phyloP scores from a whole-genome alignment of 2,888 invertebrate genomes.

The Diarsia dahlii region DNA sequence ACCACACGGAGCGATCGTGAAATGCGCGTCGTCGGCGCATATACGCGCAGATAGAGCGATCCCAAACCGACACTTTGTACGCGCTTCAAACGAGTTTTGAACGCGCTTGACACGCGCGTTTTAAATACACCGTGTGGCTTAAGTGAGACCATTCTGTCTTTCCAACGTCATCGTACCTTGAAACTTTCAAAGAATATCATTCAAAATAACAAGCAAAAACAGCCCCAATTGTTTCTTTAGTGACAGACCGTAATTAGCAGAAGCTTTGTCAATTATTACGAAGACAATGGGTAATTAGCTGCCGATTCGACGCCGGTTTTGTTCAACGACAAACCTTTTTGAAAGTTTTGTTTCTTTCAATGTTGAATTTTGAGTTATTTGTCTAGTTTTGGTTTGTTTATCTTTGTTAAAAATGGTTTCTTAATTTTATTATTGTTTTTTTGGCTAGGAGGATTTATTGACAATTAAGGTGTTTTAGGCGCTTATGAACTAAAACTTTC shows the following conservation, averaged over 20 bases:
- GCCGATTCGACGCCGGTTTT: conserved; percentile 42
- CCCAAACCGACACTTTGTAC: too few relatives aligned
- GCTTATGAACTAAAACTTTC: too few relatives aligned
- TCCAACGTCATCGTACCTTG: not conserved
- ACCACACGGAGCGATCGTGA: too few relatives aligned
- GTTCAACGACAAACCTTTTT: conserved; percentile 34
- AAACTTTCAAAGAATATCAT: conserved; percentile 40
- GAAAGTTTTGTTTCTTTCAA: conserved; percentile 39
- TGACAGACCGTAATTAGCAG: conserved; percentile 52
- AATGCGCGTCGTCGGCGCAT: too few relatives aligned
- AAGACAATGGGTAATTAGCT: conserved; percentile 58
- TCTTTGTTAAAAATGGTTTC: not conserved
- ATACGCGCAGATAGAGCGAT: too few relatives aligned
- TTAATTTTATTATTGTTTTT: not conserved
- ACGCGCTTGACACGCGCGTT: too few relatives aligned
- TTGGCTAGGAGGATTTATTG: too few relatives aligned
- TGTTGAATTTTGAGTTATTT: conserved; percentile 25
- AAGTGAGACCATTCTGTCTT: not conserved
- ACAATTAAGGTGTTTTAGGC: not conserved
- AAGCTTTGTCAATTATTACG: conserved; percentile 51
- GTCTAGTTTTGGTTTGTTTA: not conserved
- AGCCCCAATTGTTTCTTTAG: conserved; percentile 35
- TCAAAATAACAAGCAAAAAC: conserved; percentile 15
- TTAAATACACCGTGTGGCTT: too few relatives aligned
- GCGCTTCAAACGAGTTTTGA: too few relatives aligned